Percentiles rank a stretch among this genome's conserved stretches.
phyloP scores from a whole-genome alignment of 2,888 invertebrate genomes.

The Sturmia bella region DNA sequence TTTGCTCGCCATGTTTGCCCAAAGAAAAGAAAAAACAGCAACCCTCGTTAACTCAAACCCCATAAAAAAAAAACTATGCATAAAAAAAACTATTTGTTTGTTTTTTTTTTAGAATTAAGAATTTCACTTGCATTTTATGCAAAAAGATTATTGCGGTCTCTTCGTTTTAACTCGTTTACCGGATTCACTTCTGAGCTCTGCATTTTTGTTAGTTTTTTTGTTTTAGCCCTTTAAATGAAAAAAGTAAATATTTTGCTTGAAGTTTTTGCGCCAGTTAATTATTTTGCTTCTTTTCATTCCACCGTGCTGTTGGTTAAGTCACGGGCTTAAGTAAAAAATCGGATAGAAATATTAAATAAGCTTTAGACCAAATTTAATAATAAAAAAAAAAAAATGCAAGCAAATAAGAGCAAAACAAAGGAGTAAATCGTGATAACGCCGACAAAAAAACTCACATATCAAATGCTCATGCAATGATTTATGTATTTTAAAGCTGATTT shows the following conservation, averaged over 20 bases:
- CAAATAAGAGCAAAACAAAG: constrained; percentile 13
- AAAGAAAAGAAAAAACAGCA: too few relatives aligned
- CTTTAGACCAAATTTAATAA: not conserved
- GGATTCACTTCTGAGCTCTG: too few relatives aligned
- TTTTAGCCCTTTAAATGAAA: not conserved
- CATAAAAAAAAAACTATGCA: too few relatives aligned
- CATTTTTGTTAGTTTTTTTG: too few relatives aligned
- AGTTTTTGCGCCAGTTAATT: constrained; percentile 10
- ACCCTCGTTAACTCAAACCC: too few relatives aligned
- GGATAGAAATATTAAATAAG: constrained; percentile 43
- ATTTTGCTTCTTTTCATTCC: constrained; percentile 27
- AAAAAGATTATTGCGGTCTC: too few relatives aligned
- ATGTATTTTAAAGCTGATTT: constrained; percentile 70
- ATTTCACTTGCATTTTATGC: too few relatives aligned
- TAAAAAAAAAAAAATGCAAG: too few relatives aligned
- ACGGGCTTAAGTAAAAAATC: constrained; percentile 40
- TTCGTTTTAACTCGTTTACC: too few relatives aligned
- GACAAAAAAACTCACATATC: constrained; percentile 67
- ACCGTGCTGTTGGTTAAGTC: constrained; percentile 49
- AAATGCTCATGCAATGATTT: constrained; percentile 69
- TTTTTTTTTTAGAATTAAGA: too few relatives aligned
- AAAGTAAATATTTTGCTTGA: not conserved
- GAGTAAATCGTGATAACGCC: constrained; percentile 48
- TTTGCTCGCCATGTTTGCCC: too few relatives aligned
- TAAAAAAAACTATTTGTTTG: too few relatives aligned